phyloP scores from a whole-genome alignment of 2,888 invertebrate genomes.

The Harpalus rufipes region DNA sequence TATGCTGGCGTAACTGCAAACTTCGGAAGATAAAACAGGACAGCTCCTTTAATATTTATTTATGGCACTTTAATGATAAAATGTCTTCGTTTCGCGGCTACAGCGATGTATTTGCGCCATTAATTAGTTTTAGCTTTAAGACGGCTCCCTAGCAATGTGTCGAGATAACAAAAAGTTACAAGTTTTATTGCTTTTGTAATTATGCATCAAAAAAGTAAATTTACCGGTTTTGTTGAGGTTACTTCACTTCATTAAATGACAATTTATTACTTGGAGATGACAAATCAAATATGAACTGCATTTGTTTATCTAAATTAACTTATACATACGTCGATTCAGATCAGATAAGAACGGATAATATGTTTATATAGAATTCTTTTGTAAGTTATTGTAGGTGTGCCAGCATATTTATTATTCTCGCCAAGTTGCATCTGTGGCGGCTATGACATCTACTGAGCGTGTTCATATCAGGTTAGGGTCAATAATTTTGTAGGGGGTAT shows the following conservation, averaged over 20 bases:
- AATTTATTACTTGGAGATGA: not conserved
- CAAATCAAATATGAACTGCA: not conserved
- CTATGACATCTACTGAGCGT: no score
- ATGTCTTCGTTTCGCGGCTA: not conserved
- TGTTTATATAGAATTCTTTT: no score
- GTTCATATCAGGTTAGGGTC: no score
- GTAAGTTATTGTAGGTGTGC: no score
- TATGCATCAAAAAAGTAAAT: constrained; percentile 9
- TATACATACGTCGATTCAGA: no score
- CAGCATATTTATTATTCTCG: no score
- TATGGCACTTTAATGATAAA: constrained; percentile 39
- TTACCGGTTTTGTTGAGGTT: not conserved
- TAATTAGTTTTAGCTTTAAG: constrained; percentile 21
- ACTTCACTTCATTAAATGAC: not conserved
- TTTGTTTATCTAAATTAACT: not conserved
- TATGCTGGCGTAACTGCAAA: constrained; percentile 5
- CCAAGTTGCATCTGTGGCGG: no score
- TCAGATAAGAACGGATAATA: no score
- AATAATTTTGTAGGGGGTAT: no score
- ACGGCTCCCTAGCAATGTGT: not conserved
- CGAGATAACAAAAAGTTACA: not conserved
- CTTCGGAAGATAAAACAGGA: constrained; percentile 37
- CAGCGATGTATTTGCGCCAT: constrained; percentile 11
- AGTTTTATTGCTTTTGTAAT: not conserved
- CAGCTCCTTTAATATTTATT: constrained; percentile 34